Percentiles rank a stretch among this genome's conserved stretches.
Conservation (phyloP, 1,140 invertebrate species). For the Pachypeltis micranthus region DNA sequence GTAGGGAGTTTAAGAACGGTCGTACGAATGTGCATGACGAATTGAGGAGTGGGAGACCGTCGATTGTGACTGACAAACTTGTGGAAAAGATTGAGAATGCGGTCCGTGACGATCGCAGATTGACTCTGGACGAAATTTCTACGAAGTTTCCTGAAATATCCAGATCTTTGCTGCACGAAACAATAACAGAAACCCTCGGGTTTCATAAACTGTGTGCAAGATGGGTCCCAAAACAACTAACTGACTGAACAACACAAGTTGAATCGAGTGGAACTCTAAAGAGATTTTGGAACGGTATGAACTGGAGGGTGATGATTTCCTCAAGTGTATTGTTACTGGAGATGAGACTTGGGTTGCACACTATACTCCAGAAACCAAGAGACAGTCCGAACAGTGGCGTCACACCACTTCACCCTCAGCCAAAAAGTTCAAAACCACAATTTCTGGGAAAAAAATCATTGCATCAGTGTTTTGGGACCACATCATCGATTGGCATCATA, state of each 20-base stretch:
- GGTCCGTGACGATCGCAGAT: too few species aligned
- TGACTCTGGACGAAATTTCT: too few species aligned
- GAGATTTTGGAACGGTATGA: slow-evolving; percentile 19
- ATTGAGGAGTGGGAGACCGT: too few species aligned
- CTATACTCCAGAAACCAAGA: slow-evolving; percentile 25
- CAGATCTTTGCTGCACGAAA: too few species aligned
- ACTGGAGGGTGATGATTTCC: slow-evolving; percentile 22
- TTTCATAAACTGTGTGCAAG: too few species aligned
- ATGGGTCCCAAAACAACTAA: too few species aligned
- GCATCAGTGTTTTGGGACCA: slow-evolving; percentile 5
- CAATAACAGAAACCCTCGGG: too few species aligned
- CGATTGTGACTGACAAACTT: too few species aligned
- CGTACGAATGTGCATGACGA: too few species aligned
- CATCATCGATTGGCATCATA: not conserved
- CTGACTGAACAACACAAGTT: not conserved
- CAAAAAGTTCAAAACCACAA: not conserved
- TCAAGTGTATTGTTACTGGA: slow-evolving; percentile 18
- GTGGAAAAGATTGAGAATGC: too few species aligned
- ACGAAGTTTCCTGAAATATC: too few species aligned
- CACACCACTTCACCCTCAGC: not conserved
- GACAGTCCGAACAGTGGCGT: slow-evolving; percentile 16
- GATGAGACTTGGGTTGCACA: slow-evolving; percentile 27
- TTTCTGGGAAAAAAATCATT: not conserved
- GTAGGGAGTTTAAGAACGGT: too few species aligned
- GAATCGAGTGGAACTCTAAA: not conserved